phyloP scores from a whole-genome alignment of 2,113 vertebrate genomes.

The Patagioenas fasciata region DNA sequence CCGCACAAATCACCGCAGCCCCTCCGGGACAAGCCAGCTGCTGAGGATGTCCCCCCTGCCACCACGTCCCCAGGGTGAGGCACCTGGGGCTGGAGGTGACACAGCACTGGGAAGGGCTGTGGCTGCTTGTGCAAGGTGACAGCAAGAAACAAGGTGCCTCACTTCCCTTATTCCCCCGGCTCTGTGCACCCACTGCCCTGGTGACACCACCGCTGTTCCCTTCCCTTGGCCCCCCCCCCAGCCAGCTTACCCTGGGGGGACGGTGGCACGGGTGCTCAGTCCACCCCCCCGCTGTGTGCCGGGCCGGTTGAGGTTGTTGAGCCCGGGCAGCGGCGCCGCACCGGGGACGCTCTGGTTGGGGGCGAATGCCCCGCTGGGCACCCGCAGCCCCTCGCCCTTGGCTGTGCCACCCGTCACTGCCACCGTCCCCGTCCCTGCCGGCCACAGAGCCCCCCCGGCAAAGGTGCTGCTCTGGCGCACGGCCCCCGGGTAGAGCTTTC shows the following conservation, averaged over 20 bases:
- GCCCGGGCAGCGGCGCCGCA: constrained; percentile 79
- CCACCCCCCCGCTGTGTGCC: constrained; percentile 84
- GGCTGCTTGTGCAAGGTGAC: neutral
- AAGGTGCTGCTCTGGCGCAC: constrained; percentile 92
- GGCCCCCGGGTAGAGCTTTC: constrained; percentile 78
- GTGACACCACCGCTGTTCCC: neutral
- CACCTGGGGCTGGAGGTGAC: neutral
- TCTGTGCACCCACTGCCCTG: neutral
- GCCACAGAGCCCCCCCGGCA: constrained; percentile 81
- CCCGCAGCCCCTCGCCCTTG: constrained; percentile 79
- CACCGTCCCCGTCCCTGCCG: constrained; percentile 17
- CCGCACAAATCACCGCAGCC: no score
- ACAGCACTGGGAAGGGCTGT: neutral
- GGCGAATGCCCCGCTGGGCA: constrained; percentile 64
- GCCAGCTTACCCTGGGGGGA: constrained; percentile 88
- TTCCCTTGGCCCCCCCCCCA: neutral
- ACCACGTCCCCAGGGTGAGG: neutral
- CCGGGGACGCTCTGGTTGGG: constrained; percentile 58
- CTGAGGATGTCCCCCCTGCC: neutral
- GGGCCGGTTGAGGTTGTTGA: constrained; percentile 94
- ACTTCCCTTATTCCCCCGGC: neutral
- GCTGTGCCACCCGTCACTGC: constrained; percentile 44
- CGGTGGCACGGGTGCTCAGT: constrained; percentile 79
- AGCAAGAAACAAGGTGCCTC: neutral
- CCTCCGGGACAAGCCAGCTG: rapidly evolving